Conservation (phyloP, 2,797 vertebrate species). For the Poecile montanus region DNA sequence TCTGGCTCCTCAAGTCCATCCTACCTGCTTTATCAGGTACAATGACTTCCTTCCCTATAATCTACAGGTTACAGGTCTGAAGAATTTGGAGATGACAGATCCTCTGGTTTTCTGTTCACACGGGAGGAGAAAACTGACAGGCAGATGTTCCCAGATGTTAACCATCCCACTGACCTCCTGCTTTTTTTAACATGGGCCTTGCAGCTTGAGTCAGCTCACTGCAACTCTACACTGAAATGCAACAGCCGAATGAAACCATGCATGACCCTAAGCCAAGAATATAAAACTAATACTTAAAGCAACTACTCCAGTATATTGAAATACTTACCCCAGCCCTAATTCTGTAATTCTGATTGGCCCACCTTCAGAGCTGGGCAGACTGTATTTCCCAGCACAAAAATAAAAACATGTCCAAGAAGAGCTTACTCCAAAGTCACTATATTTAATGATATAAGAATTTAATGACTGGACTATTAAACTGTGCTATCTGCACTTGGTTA, state of each 20-base stretch:
- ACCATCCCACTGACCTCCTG: background rate
- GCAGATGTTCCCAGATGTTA: background rate
- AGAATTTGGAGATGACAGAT: background rate
- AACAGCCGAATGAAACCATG: background rate
- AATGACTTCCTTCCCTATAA: background rate
- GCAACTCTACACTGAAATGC: background rate
- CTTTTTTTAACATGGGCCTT: background rate
- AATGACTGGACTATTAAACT: background rate
- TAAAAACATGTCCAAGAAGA: background rate
- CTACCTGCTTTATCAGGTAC: background rate
- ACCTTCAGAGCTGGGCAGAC: background rate
- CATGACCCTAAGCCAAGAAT: background rate
- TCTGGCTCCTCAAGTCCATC: background rate
- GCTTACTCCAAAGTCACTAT: background rate
- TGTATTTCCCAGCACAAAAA: background rate
- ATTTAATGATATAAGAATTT: background rate
- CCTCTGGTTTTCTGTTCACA: background rate
- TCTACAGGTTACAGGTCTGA: background rate
- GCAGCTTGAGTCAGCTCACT: background rate
- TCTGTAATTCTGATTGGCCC: background rate
- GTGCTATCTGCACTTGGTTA: accelerated
- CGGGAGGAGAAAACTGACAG: background rate
- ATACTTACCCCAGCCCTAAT: background rate
- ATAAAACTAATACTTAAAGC: background rate
- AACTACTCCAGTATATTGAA: background rate